Evolutionary conservation across 2,888 invertebrate genomes (phyloP).

Genomic region (Campoplex capitator): DNA sequence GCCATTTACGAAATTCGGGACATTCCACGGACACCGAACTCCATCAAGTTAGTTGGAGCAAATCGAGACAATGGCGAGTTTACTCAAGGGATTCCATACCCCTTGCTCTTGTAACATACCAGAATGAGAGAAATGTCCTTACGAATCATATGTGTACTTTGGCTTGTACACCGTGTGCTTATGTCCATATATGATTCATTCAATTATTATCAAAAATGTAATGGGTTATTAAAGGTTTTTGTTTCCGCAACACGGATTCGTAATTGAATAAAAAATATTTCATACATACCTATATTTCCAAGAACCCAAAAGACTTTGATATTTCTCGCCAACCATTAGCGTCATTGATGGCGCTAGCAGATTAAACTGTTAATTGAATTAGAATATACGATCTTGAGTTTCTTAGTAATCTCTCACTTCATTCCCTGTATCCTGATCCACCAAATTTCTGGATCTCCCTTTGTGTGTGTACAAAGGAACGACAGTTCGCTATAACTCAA

Average conservation of each 20-base stretch:
- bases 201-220: neutral
- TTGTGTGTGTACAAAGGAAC: slow-evolving; percentile 13
- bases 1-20: slow-evolving; percentile 50
- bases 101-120: slow-evolving; percentile 45
- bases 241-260: neutral
- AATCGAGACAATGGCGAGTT: slow-evolving; percentile 39
- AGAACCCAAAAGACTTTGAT: neutral
- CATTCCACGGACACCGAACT: slow-evolving; percentile 30
- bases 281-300: neutral
- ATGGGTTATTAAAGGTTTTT: neutral
- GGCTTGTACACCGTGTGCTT: neutral
- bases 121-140: slow-evolving; percentile 51
- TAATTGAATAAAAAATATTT: neutral
- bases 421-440: slow-evolving; percentile 2
- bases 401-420: slow-evolving; percentile 15
- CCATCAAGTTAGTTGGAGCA: slow-evolving; percentile 37
- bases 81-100: slow-evolving; percentile 33
- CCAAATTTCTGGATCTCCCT: slow-evolving; percentile 43
- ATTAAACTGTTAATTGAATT: neutral
- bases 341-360: neutral
- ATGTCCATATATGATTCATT: neutral
- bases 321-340: neutral
- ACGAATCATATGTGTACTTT: slow-evolving; percentile 38
- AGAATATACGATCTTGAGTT: neutral
- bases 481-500: slow-evolving; percentile 34